Conservation (phyloP, 2,888 invertebrate species). For the Nomada ferruginata region DNA sequence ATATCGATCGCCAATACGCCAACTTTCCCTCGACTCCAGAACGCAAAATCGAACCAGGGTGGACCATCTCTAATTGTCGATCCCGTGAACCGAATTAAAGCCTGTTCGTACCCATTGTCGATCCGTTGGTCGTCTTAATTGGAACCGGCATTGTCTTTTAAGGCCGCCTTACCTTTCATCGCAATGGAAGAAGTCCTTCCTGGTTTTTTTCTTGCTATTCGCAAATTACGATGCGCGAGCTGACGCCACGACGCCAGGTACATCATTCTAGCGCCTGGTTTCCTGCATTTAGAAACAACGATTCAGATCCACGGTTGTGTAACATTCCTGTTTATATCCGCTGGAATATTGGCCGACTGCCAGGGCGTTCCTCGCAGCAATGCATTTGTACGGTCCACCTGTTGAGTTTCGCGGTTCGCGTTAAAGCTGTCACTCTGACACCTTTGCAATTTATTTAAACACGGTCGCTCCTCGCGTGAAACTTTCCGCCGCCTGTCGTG, state of each 20-base stretch:
- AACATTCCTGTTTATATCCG: not conserved
- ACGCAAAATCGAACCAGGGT: too few relatives aligned
- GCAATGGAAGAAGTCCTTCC: not conserved
- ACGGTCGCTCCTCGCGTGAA: not conserved
- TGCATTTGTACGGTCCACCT: slow-evolving; percentile 6
- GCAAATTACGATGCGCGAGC: not conserved
- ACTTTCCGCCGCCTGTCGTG: not conserved
- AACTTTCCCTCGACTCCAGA: too few relatives aligned
- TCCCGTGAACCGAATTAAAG: too few relatives aligned
- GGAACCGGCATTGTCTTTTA: not conserved
- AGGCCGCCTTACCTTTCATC: not conserved
- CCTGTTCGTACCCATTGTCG: too few relatives aligned
- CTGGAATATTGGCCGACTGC: not conserved
- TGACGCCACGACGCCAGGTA: not conserved
- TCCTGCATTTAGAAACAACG: slow-evolving; percentile 4
- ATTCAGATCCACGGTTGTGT: not conserved
- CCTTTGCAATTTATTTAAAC: too few relatives aligned
- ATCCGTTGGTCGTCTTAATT: not conserved
- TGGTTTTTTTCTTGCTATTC: not conserved
- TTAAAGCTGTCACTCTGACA: not conserved
- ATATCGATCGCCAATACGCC: too few relatives aligned
- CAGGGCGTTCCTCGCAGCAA: not conserved
- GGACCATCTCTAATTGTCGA: too few relatives aligned
- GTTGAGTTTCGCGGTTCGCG: slow-evolving; percentile 9
- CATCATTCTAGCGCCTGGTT: not conserved